A percentile compares a stretch with the other conserved stretches of the same genome.
phyloP scores from a whole-genome alignment of 2,797 vertebrate genomes.

The Platyrinchus mystaceus region DNA sequence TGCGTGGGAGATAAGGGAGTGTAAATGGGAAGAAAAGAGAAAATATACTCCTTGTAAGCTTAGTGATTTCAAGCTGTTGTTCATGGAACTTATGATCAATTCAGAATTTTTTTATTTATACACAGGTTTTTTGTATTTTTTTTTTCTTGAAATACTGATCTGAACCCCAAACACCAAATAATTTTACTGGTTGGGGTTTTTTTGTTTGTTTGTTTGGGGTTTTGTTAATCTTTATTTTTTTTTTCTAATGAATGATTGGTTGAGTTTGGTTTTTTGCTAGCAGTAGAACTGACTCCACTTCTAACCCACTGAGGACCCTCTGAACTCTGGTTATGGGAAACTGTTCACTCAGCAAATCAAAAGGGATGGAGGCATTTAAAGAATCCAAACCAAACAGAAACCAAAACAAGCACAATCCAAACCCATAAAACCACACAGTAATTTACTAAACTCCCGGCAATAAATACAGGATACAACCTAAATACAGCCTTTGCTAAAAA shows the following conservation, averaged over 20 bases:
- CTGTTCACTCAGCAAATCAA: not conserved
- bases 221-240: not conserved
- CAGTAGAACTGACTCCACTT: not conserved
- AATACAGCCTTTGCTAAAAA: not conserved
- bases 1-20: not conserved
- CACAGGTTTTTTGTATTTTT: not conserved
- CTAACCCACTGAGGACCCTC: not conserved
- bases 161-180: not conserved
- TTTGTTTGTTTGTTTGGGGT: too few relatives aligned
- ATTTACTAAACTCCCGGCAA: not conserved
- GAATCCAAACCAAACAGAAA: not conserved
- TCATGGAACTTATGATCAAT: not conserved
- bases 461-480: not conserved
- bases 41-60: not conserved
- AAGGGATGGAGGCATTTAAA: not conserved
- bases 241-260: not conserved
- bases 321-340: not conserved
- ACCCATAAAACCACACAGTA: not conserved
- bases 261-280: rapidly evolving
- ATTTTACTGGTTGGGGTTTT: not conserved
- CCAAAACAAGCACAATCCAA: not conserved
- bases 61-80: not conserved
- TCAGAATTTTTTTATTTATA: not conserved
- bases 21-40: not conserved
- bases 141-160: not conserved